Base-by-base conservation (phyloP, 2,113 vertebrate genomes). In the Cacatua alba region DNA sequence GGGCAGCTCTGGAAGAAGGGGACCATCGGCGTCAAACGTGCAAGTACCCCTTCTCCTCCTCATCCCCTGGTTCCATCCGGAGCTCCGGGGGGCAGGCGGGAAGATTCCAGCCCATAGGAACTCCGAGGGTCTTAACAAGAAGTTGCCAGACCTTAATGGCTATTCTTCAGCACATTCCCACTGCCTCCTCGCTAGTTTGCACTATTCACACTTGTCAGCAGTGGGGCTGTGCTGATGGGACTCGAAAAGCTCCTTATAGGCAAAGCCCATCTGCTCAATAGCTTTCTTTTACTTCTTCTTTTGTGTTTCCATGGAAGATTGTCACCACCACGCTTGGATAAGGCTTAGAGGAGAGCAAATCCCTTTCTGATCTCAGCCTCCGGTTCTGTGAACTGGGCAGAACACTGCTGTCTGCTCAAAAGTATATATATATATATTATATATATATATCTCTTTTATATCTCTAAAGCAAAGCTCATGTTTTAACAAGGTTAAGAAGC, bases 171-270 rank as follows among this genome's bases (percentile, higher is more conserved):
- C 95, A 62, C 90, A 91, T 46, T 39, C 77, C 75, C 86, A 28
- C 94, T 92, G 91, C 95, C 88, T 60, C 21, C 28, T 55, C 21
- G 63, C 93, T 65, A 77, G 91, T 97, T 97, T 97, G 97, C 97
- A 97, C 97, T 97, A 97, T 93, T 97, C 79, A n/a, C 2, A 23
- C 86, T 77, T 17, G 72, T 60, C 94, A 53, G 96, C 94, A 96
- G 89, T 92, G 96, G 83, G 94, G 19, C 60, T 90, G 91, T 37
- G 93, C 86, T 85, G 88, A 89, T 39, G 9, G 29, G 8, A n/a
- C 39, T 8, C 26, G 48, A 46, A 46, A 71, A 59, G 71, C 86
- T 93, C 33, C 16, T 52, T 64, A 8, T 12, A 37, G 79, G 86
- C 74, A 5, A 72, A 64, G 44, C 65, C 78, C 55, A 29, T 14